Base-by-base conservation (phyloP, 1,140 invertebrate genomes). In the Apis cerana region DNA sequence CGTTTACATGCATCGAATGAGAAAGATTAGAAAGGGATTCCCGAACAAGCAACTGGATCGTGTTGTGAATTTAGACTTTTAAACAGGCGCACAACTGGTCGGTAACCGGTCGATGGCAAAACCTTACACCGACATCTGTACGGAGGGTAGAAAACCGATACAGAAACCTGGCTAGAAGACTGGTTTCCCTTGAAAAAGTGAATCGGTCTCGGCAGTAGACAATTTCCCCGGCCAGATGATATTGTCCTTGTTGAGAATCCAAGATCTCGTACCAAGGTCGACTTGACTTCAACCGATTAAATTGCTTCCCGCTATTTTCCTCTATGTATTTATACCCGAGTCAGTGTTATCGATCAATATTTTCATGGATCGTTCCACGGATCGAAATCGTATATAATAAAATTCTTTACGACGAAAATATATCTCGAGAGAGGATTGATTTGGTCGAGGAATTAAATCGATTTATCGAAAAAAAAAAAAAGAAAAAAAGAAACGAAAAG, bases 201-300 rank as follows among this genome's bases (percentile, higher is more conserved):
- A 85, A 86, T 88, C 68, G 56, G 77, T 33, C 61, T 50, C 76
- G 71, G 54, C 74, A 75, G 15, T 61, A 77, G 72, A 68, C 59
- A 64, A 61, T 75, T 54, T 61, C 59, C 71, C 58, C 64, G 58
- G 70, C 23, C 62, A 59, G 78, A 56, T 83, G 65, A 59, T 72
- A 75, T 82, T 83, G 88, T 88, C 88, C 88, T 89, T 89, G 88
- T 65, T 85, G 80, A 84, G 88, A 88, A 89, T 89, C 75, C 80
- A 80, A 82, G 78, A 85, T 78, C 77, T 80, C 67, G 68, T 83
- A 75, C 64, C 88, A 89, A 89, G 87, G 88, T 83, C 82, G 80
- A 84, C 59, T 50, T 61, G 65, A 80, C 61, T 58, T 76, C 58
- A 68, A 50, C 11, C 56, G 56, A 79, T 65, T 80, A 56, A 59